A percentile compares a stretch with the other conserved stretches of the same genome.
phyloP scores from a whole-genome alignment of 2,797 vertebrate genomes.

The Clarias platycephalus region DNA sequence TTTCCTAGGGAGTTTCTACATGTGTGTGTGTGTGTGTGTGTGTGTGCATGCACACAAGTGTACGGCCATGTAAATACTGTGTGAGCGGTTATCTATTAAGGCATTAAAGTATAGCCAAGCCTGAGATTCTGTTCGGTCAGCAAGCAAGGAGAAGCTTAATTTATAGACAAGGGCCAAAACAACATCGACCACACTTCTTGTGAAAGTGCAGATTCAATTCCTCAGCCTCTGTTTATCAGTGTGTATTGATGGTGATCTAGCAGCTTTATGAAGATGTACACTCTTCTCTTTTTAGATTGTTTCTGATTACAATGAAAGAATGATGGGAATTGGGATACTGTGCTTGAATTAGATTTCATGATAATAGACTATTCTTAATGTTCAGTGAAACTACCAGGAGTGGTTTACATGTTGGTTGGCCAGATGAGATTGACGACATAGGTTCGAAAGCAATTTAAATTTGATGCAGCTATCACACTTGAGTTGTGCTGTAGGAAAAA shows the following conservation, averaged over 20 bases:
- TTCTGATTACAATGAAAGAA: constrained; percentile 16
- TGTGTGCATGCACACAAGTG: not conserved
- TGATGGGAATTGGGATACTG: constrained; percentile 1
- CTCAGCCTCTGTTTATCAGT: constrained; percentile 31
- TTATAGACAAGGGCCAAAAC: constrained; percentile 43
- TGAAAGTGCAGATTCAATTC: constrained; percentile 18
- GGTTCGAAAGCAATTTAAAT: not conserved
- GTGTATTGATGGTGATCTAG: constrained; percentile 31
- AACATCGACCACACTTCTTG: constrained; percentile 17
- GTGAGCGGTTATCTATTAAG: constrained; percentile 30
- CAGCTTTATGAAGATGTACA: constrained; percentile 10
- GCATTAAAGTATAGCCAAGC: constrained; percentile 25
- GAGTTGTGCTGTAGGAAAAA: not conserved
- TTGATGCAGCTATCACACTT: no score
- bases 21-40: constrained; percentile 5
- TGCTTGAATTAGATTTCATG: not conserved
- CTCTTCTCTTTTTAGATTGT: not conserved
- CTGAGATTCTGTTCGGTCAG: constrained; percentile 42
- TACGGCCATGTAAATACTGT: constrained; percentile 1
- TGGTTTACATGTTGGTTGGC: not conserved
- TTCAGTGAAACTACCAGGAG: not conserved
- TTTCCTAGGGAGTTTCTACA: constrained; percentile 10
- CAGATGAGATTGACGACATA: not conserved
- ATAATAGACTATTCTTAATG: not conserved
- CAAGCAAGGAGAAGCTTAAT: constrained; percentile 30